Base-by-base conservation (phyloP, 2,113 vertebrate species). In the Rhodinocichla rosea region DNA sequence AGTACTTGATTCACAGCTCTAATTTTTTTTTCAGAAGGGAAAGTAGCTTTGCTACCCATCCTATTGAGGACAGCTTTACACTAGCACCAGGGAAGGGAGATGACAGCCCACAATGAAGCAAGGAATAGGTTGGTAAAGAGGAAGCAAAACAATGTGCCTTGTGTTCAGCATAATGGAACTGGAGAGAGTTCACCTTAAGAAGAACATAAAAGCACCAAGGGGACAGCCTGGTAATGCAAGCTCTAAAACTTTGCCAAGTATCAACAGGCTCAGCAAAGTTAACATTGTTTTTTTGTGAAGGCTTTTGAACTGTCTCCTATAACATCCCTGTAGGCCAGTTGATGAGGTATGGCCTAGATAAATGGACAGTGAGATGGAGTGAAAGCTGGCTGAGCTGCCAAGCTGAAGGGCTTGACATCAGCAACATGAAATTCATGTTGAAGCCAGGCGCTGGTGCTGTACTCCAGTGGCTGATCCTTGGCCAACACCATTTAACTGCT, bases 121-220 rank as follows among this genome's bases (percentile, higher is more conserved):
- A 52, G 30, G 22, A 69, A 21, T 1, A 3, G 20, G 13, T 2
- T 68, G 50, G 11, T 68, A 77, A 81, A 69, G 35, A 73, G 44
- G 33, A 55, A 55, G 30, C 1, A 6, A 80, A 71, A 44, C 0
- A 0, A 7, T 5, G 30, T 42, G 15, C 19, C n/a, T 59, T 6
- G 1, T 68, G 22, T 55, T 83, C 47, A 79, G 44, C 39, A 40
- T 33, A 71, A 37, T 2, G 2, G 53, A 59, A 39, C 26, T 40
- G 39, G 15, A 68, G 28, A 16, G 7, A 10, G 1, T 63, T 33
- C 10, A 33, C 15, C n/a, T 89, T 24, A 53, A 45, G 11, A 14
- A 35, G 5, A 19, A 1, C 12, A 19, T 26, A 49, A 15, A 59
- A 73, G 15, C 11, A 5, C 15, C 6, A 5, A 37, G 26, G 15